phyloP scores from a whole-genome alignment of 2,888 invertebrate species.

The Volucella inflata region DNA sequence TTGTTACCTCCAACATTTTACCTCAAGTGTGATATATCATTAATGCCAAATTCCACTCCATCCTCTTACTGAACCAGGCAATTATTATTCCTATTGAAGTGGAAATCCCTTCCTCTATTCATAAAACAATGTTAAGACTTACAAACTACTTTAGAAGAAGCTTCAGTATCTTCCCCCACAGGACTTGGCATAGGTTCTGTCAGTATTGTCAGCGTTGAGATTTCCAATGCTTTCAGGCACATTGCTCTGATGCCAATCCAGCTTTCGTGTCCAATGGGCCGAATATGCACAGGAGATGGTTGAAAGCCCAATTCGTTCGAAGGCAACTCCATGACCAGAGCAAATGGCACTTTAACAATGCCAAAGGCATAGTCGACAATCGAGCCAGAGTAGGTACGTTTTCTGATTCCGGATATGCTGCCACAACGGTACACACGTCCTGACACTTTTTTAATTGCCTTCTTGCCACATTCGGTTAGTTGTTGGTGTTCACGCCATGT shows the following conservation, averaged over 20 bases:
- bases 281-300: slow-evolving; percentile 81
- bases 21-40: too few relatives aligned
- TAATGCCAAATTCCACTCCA: too few relatives aligned
- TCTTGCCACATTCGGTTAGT: slow-evolving; percentile 81
- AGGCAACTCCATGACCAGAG: slow-evolving; percentile 83
- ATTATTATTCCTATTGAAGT: too few relatives aligned
- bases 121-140: not conserved
- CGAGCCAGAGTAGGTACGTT: slow-evolving; percentile 81
- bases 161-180: slow-evolving; percentile 31
- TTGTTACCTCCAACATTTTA: too few relatives aligned
- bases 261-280: slow-evolving; percentile 81
- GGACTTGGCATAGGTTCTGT: slow-evolving; percentile 2
- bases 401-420: slow-evolving; percentile 81
- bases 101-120: too few relatives aligned
- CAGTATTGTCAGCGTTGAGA: slow-evolving; percentile 46
- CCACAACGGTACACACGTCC: slow-evolving; percentile 82
- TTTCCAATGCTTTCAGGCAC: slow-evolving; percentile 80
- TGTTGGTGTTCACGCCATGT: slow-evolving; percentile 79
- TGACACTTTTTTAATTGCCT: slow-evolving; percentile 81
- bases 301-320: slow-evolving; percentile 82
- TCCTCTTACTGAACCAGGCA: too few relatives aligned
- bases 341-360: slow-evolving; percentile 80
- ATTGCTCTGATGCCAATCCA: slow-evolving; percentile 83
- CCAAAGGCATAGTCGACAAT: slow-evolving; percentile 83
- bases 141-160: not conserved